phyloP scores from a whole-genome alignment of 2,797 vertebrate genomes.

The Protonibea diacanthus region DNA sequence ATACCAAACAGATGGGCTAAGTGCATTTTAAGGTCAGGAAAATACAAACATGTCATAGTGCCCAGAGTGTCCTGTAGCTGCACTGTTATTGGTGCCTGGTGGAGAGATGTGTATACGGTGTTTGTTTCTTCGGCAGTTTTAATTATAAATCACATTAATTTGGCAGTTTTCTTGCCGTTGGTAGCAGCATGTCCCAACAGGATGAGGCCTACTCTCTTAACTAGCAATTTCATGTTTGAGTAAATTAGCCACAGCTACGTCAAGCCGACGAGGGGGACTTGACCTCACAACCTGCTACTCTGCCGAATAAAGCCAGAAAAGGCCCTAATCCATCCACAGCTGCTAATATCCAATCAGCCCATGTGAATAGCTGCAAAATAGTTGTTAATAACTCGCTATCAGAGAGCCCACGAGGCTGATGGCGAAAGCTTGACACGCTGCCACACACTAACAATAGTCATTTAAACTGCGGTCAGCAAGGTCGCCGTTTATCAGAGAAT shows the following conservation, averaged over 20 bases:
- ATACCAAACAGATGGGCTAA: constrained; percentile 48
- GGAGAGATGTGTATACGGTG: background rate
- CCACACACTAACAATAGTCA: constrained; percentile 58
- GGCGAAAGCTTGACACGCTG: constrained; percentile 38
- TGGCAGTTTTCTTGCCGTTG: background rate
- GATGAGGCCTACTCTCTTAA: constrained; percentile 39
- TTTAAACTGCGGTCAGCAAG: constrained; percentile 69
- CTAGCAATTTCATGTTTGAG: constrained; percentile 29
- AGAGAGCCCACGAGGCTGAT: constrained; percentile 46
- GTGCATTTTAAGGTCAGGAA: constrained; percentile 46
- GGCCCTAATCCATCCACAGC: constrained; percentile 36
- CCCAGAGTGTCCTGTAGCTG: background rate
- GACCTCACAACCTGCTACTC: constrained; percentile 53
- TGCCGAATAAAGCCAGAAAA: constrained; percentile 40
- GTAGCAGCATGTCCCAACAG: constrained; percentile 7
- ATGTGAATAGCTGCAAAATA: constrained; percentile 43
- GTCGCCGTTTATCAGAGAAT: constrained; percentile 65
- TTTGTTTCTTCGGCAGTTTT: constrained; percentile 12
- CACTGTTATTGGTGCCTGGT: background rate
- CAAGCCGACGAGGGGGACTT: constrained; percentile 40
- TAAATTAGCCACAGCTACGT: constrained; percentile 54
- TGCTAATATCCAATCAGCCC: constrained; percentile 63
- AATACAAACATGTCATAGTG: constrained; percentile 3
- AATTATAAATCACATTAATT: constrained; percentile 24
- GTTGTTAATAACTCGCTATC: constrained; percentile 61